These are phyloP conservation scores for Epizoanthus scotinus DNA, from an alignment of 92 coral and sea anemone species.

Conservation along the genomic window DNA sequence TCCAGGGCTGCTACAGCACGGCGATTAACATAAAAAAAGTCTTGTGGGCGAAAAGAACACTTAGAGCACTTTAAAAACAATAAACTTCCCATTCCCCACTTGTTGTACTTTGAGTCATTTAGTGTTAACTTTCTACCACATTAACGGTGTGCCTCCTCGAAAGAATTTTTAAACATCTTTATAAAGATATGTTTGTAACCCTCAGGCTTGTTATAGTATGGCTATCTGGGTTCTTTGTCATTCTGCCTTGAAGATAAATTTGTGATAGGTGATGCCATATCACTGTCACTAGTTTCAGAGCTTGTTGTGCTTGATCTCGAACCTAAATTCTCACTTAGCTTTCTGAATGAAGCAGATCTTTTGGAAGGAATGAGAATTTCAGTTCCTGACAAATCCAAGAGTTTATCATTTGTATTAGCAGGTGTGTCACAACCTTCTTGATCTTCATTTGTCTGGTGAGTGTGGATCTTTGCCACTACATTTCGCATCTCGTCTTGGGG, in stretches of 20 bases:
- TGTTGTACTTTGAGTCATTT: background rate
- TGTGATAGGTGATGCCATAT: background rate
- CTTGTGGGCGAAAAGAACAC: background rate
- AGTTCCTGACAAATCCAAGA: no score
- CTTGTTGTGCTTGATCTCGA: background rate
- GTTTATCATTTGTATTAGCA: no score
- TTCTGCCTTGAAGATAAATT: no score
- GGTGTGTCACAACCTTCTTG: background rate
- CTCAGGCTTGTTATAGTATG: background rate
- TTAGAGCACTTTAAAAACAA: background rate
- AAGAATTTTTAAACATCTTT: background rate
- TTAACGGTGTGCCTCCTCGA: background rate
- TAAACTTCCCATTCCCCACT: background rate
- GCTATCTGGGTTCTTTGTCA: background rate
- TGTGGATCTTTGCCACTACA: background rate
- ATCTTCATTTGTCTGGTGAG: conserved; percentile 3
- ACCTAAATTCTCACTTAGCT: background rate
- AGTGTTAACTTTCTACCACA: background rate
- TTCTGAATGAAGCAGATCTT: background rate
- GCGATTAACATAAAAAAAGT: background rate
- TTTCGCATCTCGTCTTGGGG: background rate
- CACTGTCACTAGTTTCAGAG: background rate
- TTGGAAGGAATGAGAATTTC: background rate
- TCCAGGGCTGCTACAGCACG: background rate
- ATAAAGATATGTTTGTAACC: background rate